Conservation (phyloP, 1,140 invertebrate species). For the Tetramorium parvispinum region DNA sequence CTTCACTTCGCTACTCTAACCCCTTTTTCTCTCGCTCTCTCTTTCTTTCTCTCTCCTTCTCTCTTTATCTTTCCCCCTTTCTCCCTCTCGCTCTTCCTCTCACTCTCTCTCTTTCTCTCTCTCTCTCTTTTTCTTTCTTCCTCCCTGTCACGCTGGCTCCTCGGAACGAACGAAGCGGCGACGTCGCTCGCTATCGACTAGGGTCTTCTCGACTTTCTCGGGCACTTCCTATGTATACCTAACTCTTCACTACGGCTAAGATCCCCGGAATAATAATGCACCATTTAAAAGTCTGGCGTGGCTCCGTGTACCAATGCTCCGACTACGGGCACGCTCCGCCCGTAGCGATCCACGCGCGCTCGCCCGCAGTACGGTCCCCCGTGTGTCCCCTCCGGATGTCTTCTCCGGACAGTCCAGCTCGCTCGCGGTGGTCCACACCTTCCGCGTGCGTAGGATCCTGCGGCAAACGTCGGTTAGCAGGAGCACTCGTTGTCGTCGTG, state of each 20-base stretch:
- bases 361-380: neutral
- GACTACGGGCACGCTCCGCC: constrained; percentile 35
- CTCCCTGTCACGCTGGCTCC: constrained; percentile 50
- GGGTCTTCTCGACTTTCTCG: constrained; percentile 82
- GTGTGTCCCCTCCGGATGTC: neutral
- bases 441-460: constrained; percentile 11
- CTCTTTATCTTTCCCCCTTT: constrained; percentile 12
- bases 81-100: neutral
- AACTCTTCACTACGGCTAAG: constrained; percentile 83
- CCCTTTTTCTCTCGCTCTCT: constrained; percentile 26
- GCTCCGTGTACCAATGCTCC: constrained; percentile 8
- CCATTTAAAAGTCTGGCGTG: constrained; percentile 81
- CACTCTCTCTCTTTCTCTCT: neutral
- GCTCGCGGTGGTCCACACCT: neutral
- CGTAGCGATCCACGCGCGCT: constrained; percentile 22
- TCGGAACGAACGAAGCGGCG: constrained; percentile 51
- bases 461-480: constrained; percentile 43
- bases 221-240: constrained; percentile 82
- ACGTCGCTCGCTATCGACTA: constrained; percentile 71
- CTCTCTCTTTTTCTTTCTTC: constrained; percentile 19
- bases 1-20: constrained; percentile 53
- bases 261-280: constrained; percentile 77
- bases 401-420: neutral
- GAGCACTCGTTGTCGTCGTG: constrained; percentile 15
- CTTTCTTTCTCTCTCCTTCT: constrained; percentile 24